Conservation (phyloP, 2,797 vertebrate species). For the Serranus cabrilla region DNA sequence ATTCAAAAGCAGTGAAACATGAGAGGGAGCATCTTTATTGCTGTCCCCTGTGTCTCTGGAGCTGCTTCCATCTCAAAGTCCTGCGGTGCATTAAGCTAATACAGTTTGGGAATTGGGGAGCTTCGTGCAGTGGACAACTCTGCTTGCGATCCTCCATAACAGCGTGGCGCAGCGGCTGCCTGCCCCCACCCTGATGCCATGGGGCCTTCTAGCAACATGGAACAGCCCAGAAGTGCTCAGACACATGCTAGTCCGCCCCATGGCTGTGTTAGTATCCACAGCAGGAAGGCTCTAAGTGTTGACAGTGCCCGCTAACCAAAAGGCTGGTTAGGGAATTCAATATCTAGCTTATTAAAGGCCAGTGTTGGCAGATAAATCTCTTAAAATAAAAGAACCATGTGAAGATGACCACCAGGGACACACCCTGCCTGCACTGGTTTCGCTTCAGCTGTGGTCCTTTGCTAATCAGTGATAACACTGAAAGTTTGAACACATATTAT, state of each 20-base stretch:
- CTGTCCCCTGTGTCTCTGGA: conserved; percentile 27
- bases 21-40: conserved; percentile 37
- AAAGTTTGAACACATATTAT: conserved; percentile 19
- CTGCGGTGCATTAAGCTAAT: conserved; percentile 65
- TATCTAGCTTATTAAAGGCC: conserved; percentile 37
- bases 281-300: conserved; percentile 52
- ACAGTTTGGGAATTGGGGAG: conserved; percentile 72
- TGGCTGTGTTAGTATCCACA: conserved; percentile 56
- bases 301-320: conserved; percentile 35
- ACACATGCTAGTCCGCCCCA: conserved; percentile 46
- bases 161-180: conserved; percentile 36
- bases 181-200: conserved; percentile 33
- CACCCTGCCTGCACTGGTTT: conserved; percentile 12
- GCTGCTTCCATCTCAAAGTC: conserved; percentile 56
- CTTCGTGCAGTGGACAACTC: conserved; percentile 44
- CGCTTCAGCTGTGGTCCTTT: not conserved
- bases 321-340: conserved; percentile 45
- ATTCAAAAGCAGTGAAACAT: conserved; percentile 51
- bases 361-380: not conserved
- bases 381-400: conserved; percentile 38
- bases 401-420: conserved; percentile 11
- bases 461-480: conserved; percentile 22
- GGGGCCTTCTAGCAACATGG: conserved; percentile 19
- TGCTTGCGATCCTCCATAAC: conserved; percentile 43
- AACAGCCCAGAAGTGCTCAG: conserved; percentile 38